These are phyloP conservation scores for Silurus lanzhouensis DNA, from an alignment of 2,797 vertebrate genomes.

Conservation along the genomic window DNA sequence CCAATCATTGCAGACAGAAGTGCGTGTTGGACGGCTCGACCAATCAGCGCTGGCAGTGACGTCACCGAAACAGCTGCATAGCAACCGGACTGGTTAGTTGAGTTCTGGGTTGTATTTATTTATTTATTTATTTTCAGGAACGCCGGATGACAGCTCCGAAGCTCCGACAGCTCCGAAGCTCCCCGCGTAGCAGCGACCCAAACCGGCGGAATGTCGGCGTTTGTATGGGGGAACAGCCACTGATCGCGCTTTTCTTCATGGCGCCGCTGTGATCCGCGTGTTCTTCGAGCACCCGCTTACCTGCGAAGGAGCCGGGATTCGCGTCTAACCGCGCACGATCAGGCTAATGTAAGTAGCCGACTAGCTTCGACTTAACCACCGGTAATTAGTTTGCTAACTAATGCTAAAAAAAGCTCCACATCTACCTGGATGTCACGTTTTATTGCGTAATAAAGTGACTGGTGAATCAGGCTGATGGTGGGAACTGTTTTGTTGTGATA, in stretches of 20 bases:
- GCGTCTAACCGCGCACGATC: conserved; percentile 17
- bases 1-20: not conserved
- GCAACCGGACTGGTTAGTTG: not conserved
- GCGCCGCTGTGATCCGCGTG: conserved; percentile 15
- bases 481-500: no score
- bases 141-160: conserved; percentile 17
- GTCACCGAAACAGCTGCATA: not conserved
- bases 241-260: not conserved
- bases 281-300: not conserved
- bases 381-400: not conserved
- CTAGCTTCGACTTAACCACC: not conserved
- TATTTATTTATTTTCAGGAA: not conserved
- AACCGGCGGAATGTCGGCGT: not conserved
- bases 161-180: conserved; percentile 16
- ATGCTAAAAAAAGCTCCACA: not conserved
- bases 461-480: no score
- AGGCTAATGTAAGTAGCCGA: conserved; percentile 16
- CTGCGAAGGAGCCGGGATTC: not conserved
- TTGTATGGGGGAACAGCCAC: not conserved
- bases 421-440: not conserved
- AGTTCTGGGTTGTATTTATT: not conserved
- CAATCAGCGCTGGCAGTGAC: conserved; percentile 1
- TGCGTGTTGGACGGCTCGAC: not conserved
- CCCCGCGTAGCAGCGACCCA: not conserved
- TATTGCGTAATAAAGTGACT: not conserved